Conservation (phyloP, 2,888 invertebrate species). For the Limnephilus auricula region DNA sequence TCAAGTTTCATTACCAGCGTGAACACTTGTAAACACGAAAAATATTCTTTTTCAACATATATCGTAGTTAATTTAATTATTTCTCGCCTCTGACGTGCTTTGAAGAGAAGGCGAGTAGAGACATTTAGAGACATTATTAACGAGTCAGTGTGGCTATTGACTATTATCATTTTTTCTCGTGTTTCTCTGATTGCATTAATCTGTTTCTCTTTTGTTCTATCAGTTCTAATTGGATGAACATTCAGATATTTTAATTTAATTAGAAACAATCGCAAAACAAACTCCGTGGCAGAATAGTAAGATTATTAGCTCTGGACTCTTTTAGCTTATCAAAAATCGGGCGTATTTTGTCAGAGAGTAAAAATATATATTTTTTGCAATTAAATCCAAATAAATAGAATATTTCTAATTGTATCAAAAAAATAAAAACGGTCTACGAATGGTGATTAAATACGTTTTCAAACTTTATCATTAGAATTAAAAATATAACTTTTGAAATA, state of each 20-base stretch:
- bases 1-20: constrained; percentile 44
- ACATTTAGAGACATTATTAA: not conserved
- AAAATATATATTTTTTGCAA: too few species aligned
- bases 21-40: constrained; percentile 53
- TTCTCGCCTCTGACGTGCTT: not conserved
- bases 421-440: too few species aligned
- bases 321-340: too few species aligned
- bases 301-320: not conserved
- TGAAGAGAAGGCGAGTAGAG: not conserved
- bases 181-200: not conserved
- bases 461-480: too few species aligned
- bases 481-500: too few species aligned
- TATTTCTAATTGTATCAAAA: too few species aligned
- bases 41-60: constrained; percentile 2
- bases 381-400: too few species aligned
- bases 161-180: not conserved
- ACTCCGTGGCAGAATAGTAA: not conserved
- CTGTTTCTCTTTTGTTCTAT: not conserved
- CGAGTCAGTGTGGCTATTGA: not conserved
- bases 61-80: constrained; percentile 29
- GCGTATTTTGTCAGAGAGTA: too few species aligned
- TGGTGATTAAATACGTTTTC: too few species aligned
- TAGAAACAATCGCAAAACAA: not conserved
- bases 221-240: not conserved
- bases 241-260: not conserved